These are phyloP conservation scores for Pandemis cinnamomeana DNA, from an alignment of 2,888 invertebrate genomes.

Conservation along the genomic window DNA sequence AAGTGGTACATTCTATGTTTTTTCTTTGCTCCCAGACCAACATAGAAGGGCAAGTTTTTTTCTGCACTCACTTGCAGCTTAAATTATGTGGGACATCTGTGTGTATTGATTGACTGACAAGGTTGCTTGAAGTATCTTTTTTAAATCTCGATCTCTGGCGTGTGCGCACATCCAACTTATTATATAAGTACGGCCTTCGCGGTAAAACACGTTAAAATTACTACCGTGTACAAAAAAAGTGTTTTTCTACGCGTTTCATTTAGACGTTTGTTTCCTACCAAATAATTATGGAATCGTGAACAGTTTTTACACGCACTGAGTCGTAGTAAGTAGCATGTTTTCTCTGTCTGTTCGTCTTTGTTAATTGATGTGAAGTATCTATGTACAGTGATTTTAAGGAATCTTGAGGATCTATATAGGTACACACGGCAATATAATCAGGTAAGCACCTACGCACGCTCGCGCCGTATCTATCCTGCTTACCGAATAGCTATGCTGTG, in stretches of 20 bases:
- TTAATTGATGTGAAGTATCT: neutral
- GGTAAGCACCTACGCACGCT: too few species aligned
- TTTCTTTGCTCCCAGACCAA: too few species aligned
- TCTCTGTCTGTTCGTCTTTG: neutral
- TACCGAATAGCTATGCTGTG: too few species aligned
- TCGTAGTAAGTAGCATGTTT: neutral
- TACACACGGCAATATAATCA: too few species aligned
- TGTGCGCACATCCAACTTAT: constrained; percentile 7
- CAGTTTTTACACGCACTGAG: constrained; percentile 23
- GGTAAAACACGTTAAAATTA: constrained; percentile 23
- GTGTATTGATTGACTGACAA: neutral
- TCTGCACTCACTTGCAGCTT: too few species aligned
- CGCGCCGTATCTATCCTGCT: too few species aligned
- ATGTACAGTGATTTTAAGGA: too few species aligned
- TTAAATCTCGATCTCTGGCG: constrained; percentile 11
- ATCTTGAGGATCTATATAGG: too few species aligned
- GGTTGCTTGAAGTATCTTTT: neutral
- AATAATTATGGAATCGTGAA: constrained; percentile 57
- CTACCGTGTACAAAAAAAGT: constrained; percentile 39
- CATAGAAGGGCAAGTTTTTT: too few species aligned
- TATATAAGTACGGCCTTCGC: constrained; percentile 15
- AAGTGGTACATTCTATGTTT: too few species aligned
- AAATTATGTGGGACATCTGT: neutral
- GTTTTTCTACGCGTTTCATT: constrained; percentile 48
- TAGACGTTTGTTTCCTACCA: constrained; percentile 51